Evolutionary conservation across 1,140 invertebrate genomes (phyloP).

Genomic region (Cyphomyrmex costatus): DNA sequence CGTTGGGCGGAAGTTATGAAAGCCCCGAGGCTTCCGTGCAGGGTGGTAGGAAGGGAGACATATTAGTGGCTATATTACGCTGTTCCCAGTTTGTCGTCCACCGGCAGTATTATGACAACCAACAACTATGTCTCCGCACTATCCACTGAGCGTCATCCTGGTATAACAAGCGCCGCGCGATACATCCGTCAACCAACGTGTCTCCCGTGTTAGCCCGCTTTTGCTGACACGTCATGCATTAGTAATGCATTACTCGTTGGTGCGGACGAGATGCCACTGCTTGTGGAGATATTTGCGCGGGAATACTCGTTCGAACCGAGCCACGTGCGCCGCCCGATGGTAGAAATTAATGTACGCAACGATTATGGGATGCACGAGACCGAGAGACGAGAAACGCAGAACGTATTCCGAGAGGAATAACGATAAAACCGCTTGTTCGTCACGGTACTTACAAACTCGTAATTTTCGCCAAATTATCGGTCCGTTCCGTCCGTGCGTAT

Average conservation of each 20-base stretch:
- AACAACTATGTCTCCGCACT: conserved; percentile 19
- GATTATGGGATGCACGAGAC: not conserved
- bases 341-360: conserved; percentile 17
- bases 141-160: conserved; percentile 23
- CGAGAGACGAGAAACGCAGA: not conserved
- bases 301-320: not conserved
- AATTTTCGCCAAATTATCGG: conserved; percentile 40
- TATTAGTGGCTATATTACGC: conserved; percentile 75
- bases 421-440: not conserved
- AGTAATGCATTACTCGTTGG: conserved; percentile 36
- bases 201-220: conserved; percentile 13
- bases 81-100: conserved; percentile 64
- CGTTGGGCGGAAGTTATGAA: conserved; percentile 74
- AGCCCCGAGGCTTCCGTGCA: conserved; percentile 64
- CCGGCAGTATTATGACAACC: conserved; percentile 23
- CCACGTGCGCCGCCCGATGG: not conserved
- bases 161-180: conserved; percentile 19
- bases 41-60: conserved; percentile 43
- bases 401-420: not conserved
- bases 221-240: conserved; percentile 29
- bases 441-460: not conserved
- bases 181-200: conserved; percentile 28
- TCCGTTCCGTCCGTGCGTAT: not conserved
- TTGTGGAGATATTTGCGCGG: not conserved
- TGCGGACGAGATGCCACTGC: not conserved